Conservation (phyloP, 2,888 invertebrate genomes). For the Callimorpha dominula region DNA sequence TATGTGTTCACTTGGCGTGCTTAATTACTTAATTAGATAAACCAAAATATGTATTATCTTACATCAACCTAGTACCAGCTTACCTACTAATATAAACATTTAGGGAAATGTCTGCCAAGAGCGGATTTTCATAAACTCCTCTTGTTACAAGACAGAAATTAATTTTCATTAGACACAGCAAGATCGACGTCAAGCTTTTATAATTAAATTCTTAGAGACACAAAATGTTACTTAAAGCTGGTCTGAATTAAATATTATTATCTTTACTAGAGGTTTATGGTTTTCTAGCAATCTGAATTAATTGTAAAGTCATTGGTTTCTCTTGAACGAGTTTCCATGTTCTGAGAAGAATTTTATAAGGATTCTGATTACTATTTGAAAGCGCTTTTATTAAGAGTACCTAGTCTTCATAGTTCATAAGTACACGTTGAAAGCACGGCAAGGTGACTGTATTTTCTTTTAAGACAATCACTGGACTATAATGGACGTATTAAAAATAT, state of each 20-base stretch:
- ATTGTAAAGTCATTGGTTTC: background rate
- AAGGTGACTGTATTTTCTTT: no score
- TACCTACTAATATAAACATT: constrained; percentile 1
- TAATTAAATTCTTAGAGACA: constrained; percentile 32
- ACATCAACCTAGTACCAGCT: background rate
- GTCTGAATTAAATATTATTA: background rate
- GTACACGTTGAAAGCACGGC: no score
- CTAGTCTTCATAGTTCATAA: no score
- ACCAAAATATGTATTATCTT: background rate
- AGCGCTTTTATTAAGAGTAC: background rate
- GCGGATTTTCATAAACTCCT: constrained; percentile 23
- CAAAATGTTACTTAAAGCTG: constrained; percentile 7
- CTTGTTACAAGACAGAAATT: constrained; percentile 26
- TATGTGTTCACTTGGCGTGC: background rate
- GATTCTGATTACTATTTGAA: background rate
- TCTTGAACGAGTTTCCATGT: background rate
- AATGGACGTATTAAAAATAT: no score
- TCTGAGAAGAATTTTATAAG: background rate
- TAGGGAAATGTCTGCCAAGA: background rate
- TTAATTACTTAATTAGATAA: background rate
- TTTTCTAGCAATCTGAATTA: background rate
- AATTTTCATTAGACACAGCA: constrained; percentile 25
- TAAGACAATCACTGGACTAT: no score
- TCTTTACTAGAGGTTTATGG: background rate
- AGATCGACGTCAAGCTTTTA: constrained; percentile 18